Evolutionary conservation across 2,888 invertebrate genomes (phyloP).

Genomic region (Morpho helenor): DNA sequence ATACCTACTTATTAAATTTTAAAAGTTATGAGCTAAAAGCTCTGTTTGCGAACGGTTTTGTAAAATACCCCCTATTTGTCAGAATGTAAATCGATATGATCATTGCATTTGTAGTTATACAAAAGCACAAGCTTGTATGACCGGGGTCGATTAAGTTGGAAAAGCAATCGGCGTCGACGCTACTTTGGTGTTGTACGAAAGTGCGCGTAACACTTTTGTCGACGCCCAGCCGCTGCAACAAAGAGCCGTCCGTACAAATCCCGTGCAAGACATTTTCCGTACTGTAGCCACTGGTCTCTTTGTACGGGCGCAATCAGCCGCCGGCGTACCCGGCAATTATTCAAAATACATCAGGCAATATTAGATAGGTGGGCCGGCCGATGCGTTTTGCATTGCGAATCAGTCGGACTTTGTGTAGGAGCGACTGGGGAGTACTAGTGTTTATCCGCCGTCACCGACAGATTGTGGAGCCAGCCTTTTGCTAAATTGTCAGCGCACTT

Average conservation of each 20-base stretch:
- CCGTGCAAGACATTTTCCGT: constrained; percentile 64
- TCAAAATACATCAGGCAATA: constrained; percentile 76
- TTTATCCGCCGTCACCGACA: constrained; percentile 59
- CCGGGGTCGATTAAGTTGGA: not conserved
- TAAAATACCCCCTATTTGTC: too few species aligned
- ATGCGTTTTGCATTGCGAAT: constrained; percentile 77
- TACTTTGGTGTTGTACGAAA: constrained; percentile 15
- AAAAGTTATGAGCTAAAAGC: too few species aligned
- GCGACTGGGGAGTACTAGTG: constrained; percentile 50
- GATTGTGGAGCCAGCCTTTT: constrained; percentile 62
- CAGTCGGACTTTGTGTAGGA: constrained; percentile 63
- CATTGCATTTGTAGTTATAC: not conserved
- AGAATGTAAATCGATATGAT: not conserved
- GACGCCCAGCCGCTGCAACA: constrained; percentile 24
- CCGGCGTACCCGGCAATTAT: constrained; percentile 67
- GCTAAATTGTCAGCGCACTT: constrained; percentile 52
- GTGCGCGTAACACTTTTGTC: constrained; percentile 29
- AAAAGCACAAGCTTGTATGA: not conserved
- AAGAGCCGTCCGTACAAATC: constrained; percentile 43
- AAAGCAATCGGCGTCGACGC: constrained; percentile 20
- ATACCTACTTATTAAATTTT: too few species aligned
- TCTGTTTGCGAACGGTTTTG: too few species aligned
- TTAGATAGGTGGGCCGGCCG: constrained; percentile 71
- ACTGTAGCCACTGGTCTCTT: constrained; percentile 46
- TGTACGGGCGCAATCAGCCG: constrained; percentile 66